Evolutionary conservation across 2,888 invertebrate genomes (phyloP).

Genomic region (Leistus spinibarbis): DNA sequence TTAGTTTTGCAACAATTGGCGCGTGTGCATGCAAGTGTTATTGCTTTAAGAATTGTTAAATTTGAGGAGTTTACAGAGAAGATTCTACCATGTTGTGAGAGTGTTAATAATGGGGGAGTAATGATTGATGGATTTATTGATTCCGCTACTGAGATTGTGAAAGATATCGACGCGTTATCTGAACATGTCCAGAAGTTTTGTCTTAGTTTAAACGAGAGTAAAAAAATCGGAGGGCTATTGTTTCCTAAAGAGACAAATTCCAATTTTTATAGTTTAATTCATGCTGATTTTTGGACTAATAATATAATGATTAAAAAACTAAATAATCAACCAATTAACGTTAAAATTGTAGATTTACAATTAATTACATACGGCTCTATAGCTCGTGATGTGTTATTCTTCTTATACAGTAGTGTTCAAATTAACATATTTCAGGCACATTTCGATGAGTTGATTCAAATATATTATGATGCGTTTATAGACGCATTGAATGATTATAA

Average conservation of each 20-base stretch:
- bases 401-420: constrained; percentile 62
- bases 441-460: constrained; percentile 58
- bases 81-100: constrained; percentile 54
- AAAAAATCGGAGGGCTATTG: constrained; percentile 13
- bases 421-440: constrained; percentile 56
- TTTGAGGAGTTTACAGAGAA: constrained; percentile 56
- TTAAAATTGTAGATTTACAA: constrained; percentile 68
- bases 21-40: constrained; percentile 63
- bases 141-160: constrained; percentile 47
- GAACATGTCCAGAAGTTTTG: constrained; percentile 48
- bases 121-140: constrained; percentile 35
- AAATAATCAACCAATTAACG: constrained; percentile 54
- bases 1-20: constrained; percentile 61
- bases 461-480: constrained; percentile 61
- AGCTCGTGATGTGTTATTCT: constrained; percentile 62
- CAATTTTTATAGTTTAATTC: constrained; percentile 56
- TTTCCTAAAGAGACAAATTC: constrained; percentile 22
- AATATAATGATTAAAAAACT: constrained; percentile 64
- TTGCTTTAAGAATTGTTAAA: constrained; percentile 60
- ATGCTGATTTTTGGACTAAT: constrained; percentile 67
- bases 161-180: constrained; percentile 46
- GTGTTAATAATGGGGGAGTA: constrained; percentile 19
- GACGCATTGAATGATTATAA: constrained; percentile 54
- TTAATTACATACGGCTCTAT: constrained; percentile 61
- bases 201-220: constrained; percentile 46